Percentiles rank a stretch among this genome's conserved stretches.
Evolutionary conservation across 2,888 invertebrate species (phyloP).

Genomic region (Caenorhabditis sp.): DNA sequence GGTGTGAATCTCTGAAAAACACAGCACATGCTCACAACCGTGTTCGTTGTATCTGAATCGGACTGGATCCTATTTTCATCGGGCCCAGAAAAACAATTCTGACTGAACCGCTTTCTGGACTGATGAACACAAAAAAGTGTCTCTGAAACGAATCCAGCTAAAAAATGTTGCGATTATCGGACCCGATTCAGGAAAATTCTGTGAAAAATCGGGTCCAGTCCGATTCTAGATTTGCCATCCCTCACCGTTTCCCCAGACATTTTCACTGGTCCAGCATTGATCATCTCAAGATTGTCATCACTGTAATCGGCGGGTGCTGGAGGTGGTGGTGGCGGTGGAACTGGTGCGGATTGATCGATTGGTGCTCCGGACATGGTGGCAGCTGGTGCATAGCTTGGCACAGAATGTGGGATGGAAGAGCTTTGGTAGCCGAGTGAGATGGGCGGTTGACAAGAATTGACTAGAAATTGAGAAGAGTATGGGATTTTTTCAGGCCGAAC

Average conservation of each 20-base stretch:
- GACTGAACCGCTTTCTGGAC: too few species aligned
- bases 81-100: too few species aligned
- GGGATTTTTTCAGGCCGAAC: too few species aligned
- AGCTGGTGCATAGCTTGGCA: background rate
- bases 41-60: too few species aligned
- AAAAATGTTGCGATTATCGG: too few species aligned
- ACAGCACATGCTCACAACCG: too few species aligned
- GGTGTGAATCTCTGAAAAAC: constrained; percentile 33
- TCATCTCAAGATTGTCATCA: constrained; percentile 30
- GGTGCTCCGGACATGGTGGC: constrained; percentile 6
- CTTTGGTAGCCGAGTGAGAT: constrained; percentile 34
- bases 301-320: constrained; percentile 1
- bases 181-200: too few species aligned
- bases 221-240: too few species aligned
- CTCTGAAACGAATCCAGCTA: too few species aligned
- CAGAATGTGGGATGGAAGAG: constrained; percentile 16
- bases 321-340: constrained; percentile 29
- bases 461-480: background rate
- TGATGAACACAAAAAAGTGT: too few species aligned
- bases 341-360: constrained; percentile 25
- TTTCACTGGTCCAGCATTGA: constrained; percentile 9
- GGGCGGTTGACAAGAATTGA: constrained; percentile 33
- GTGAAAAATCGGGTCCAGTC: too few species aligned
- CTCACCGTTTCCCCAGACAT: background rate
- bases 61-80: too few species aligned